These are phyloP conservation scores for Nesogale talazaci DNA, from an alignment of 2,113 vertebrate species.

Conservation along the genomic window DNA sequence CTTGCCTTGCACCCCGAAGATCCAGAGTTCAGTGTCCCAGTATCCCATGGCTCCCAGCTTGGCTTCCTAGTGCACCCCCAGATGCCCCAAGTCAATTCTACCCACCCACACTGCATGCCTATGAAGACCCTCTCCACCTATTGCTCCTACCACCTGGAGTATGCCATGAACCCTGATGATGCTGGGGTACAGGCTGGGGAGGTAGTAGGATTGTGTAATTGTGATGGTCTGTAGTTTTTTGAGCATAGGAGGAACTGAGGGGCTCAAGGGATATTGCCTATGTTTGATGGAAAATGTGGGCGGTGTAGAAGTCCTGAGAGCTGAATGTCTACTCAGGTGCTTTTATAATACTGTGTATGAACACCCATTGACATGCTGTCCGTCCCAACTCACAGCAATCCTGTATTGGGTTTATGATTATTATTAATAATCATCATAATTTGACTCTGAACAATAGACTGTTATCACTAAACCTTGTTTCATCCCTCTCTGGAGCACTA, in stretches of 20 bases:
- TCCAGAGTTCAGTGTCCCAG: too few relatives aligned
- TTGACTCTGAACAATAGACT: background rate
- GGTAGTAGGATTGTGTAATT: background rate
- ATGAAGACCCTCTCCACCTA: too few relatives aligned
- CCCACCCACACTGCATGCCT: too few relatives aligned
- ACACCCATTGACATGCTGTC: background rate
- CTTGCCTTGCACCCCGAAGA: too few relatives aligned
- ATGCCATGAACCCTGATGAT: too few relatives aligned
- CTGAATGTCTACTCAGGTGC: background rate
- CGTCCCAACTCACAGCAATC: too few relatives aligned
- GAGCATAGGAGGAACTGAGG: too few relatives aligned
- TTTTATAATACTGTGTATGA: background rate
- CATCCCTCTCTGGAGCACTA: background rate
- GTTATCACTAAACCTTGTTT: background rate
- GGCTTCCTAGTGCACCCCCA: too few relatives aligned
- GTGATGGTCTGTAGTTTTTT: background rate
- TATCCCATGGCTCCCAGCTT: too few relatives aligned
- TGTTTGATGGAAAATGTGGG: background rate
- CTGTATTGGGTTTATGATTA: too few relatives aligned
- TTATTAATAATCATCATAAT: background rate
- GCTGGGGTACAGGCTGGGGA: background rate
- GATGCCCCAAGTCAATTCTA: too few relatives aligned
- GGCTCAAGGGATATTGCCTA: background rate
- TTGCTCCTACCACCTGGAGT: too few relatives aligned
- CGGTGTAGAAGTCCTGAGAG: background rate